A percentile compares a stretch with the other conserved stretches of the same genome.
phyloP scores from a whole-genome alignment of 1,140 invertebrate species.

The Rhyacophila brunnea region DNA sequence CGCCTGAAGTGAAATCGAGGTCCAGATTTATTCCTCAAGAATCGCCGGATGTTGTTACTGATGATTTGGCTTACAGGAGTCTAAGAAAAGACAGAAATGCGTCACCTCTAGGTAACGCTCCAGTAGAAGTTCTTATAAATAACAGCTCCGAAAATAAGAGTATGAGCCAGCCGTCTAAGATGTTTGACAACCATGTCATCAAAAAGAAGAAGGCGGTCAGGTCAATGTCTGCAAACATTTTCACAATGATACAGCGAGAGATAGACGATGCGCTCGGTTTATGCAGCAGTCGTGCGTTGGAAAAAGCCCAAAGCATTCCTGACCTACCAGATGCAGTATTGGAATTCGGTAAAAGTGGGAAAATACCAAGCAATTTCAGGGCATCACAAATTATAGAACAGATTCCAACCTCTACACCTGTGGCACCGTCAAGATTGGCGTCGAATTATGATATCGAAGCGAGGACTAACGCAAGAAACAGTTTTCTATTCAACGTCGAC shows the following conservation, averaged over 20 bases:
- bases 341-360: conserved; percentile 39
- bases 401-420: no score
- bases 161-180: conserved; percentile 44
- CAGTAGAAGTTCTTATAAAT: conserved; percentile 44
- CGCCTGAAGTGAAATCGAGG: conserved; percentile 60
- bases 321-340: conserved; percentile 39
- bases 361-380: conserved; percentile 40
- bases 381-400: conserved; percentile 8
- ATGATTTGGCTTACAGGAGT: conserved; percentile 83
- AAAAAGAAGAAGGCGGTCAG: conserved; percentile 75
- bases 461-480: no score
- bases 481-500: conserved; percentile 2
- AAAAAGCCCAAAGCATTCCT: conserved; percentile 52
- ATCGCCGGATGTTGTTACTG: conserved; percentile 78
- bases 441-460: no score
- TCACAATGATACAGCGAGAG: conserved; percentile 65
- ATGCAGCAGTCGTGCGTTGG: conserved; percentile 39
- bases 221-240: conserved; percentile 78
- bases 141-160: conserved; percentile 47
- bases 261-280: conserved; percentile 51
- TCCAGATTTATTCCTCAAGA: conserved; percentile 63
- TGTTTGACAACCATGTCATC: conserved; percentile 42
- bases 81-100: conserved; percentile 72
- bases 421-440: background rate
- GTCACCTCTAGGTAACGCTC: conserved; percentile 43